Conservation (phyloP, 2,113 vertebrate genomes). For the Nesogale talazaci region DNA sequence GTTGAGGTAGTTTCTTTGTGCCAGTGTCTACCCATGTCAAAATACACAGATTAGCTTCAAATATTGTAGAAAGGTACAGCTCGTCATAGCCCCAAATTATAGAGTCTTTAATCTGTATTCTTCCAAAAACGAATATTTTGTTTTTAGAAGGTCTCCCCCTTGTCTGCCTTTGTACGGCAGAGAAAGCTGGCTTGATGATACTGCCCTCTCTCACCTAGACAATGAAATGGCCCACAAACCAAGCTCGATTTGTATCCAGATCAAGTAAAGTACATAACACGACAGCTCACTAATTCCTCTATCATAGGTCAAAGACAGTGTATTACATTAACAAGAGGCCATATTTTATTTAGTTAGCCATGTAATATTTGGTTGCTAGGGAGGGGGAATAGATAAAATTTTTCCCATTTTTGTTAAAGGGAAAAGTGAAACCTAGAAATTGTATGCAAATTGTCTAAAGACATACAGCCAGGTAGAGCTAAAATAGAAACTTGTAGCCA, state of each 20-base stretch:
- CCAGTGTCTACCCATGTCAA: background rate
- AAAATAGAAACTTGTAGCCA: slow-evolving; percentile 15
- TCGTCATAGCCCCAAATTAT: background rate
- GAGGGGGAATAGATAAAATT: background rate
- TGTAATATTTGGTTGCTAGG: background rate
- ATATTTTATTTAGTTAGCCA: background rate
- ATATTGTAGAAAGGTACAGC: background rate
- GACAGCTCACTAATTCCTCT: background rate
- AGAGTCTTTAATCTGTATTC: background rate
- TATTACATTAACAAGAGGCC: background rate
- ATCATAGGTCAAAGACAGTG: background rate
- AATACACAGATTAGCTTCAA: background rate
- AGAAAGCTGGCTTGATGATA: background rate
- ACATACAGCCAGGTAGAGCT: background rate
- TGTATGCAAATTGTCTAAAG: background rate
- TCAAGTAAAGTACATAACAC: slow-evolving; percentile 2
- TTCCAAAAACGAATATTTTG: background rate
- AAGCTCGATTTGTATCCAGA: background rate
- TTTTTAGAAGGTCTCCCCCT: background rate
- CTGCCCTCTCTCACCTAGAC: background rate
- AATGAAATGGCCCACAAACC: background rate
- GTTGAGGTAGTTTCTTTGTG: slow-evolving; percentile 12
- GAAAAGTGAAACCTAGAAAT: background rate
- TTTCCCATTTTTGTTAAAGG: background rate
- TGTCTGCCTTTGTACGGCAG: background rate